Evolutionary conservation across 2,797 vertebrate species (phyloP).

Genomic region (Cyprinodon diabolis): DNA sequence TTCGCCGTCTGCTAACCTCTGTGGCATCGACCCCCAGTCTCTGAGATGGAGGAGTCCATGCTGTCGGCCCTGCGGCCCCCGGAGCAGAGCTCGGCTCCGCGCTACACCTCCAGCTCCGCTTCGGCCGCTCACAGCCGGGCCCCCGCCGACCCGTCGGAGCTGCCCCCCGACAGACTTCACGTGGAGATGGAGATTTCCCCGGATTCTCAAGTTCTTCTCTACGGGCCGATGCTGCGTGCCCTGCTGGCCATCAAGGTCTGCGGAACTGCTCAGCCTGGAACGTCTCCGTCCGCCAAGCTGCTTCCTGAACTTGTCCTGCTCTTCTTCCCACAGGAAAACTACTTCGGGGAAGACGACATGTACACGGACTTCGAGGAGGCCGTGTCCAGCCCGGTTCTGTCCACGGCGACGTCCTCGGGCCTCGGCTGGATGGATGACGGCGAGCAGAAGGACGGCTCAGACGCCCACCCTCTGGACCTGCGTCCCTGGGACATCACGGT

Average conservation of each 20-base stretch:
- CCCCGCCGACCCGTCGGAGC: constrained; percentile 89
- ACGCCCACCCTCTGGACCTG: constrained; percentile 87
- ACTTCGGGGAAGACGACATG: constrained; percentile 98
- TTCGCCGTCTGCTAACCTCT: not conserved
- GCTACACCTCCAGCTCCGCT: constrained; percentile 72
- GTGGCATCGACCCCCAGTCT: constrained; percentile 77
- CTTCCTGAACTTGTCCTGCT: not conserved
- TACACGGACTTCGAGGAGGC: constrained; percentile 97
- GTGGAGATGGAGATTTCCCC: constrained; percentile 97
- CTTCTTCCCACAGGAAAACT: constrained; percentile 87
- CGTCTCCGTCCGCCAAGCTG: not conserved
- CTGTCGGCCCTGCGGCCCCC: constrained; percentile 81
- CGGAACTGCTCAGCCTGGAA: not conserved
- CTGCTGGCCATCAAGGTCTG: constrained; percentile 93
- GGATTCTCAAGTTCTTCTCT: constrained; percentile 93
- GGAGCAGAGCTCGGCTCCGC: constrained; percentile 74
- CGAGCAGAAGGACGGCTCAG: constrained; percentile 79
- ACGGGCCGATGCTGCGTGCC: constrained; percentile 91
- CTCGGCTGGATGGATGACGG: constrained; percentile 89
- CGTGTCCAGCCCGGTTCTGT: constrained; percentile 90
- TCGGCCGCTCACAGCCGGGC: constrained; percentile 78
- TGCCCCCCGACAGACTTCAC: constrained; percentile 92
- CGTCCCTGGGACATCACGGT: constrained; percentile 99
- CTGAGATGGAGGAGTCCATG: constrained; percentile 96
- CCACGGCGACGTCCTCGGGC: constrained; percentile 90